Evolutionary conservation across 1,140 invertebrate genomes (phyloP).

Genomic region (Aporrectodea caliginosa): DNA sequence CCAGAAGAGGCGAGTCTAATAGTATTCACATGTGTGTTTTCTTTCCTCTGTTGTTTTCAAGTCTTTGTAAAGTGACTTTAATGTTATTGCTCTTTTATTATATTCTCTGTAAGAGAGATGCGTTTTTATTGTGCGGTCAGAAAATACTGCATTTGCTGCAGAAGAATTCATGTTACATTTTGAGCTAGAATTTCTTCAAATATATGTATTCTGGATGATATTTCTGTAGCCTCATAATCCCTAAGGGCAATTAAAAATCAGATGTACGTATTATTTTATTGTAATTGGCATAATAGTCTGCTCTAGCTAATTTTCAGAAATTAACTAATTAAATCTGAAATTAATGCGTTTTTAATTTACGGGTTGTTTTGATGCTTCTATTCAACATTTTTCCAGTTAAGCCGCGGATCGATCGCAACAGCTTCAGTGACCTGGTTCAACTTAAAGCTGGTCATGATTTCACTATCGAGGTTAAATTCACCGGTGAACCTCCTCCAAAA

Average conservation of each 20-base stretch:
- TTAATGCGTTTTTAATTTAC: no score
- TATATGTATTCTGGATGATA: not conserved
- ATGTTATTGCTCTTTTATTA: no score
- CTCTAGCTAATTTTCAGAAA: not conserved
- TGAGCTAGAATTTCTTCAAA: no score
- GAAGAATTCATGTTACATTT: no score
- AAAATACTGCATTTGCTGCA: no score
- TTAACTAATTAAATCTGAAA: not conserved
- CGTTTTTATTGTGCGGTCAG: no score
- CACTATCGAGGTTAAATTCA: conserved; percentile 84
- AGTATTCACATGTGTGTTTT: no score
- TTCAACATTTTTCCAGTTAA: conserved; percentile 64
- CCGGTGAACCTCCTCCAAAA: conserved; percentile 80
- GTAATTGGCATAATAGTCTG: not conserved
- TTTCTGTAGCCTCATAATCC: not conserved
- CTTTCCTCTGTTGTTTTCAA: no score
- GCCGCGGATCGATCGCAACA: conserved; percentile 85
- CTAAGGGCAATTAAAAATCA: not conserved
- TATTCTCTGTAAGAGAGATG: no score
- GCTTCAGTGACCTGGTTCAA: conserved; percentile 72
- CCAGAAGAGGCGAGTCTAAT: conserved; percentile 30
- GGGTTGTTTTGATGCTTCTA: not conserved
- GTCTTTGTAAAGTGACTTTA: no score
- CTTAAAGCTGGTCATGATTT: conserved; percentile 93
- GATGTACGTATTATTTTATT: not conserved